Base-by-base conservation (phyloP, 2,113 vertebrate species). In the Rhinogobius similis region DNA sequence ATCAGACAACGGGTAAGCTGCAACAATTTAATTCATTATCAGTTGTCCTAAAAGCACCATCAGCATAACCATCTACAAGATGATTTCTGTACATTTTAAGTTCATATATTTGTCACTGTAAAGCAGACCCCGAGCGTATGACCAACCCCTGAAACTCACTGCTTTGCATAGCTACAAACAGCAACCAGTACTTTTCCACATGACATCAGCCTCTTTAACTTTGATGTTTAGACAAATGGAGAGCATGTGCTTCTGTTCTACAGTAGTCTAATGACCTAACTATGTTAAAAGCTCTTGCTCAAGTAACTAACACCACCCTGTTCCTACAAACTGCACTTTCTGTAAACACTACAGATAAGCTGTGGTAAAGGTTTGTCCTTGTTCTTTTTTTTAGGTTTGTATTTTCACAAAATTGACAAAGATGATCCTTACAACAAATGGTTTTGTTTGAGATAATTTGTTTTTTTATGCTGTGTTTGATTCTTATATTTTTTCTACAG, bases 1-100 rank as follows among this genome's bases (percentile, higher is more conserved):
- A 99, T 97, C 86, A 94, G 97, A 24, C 94, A 98, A 71, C 87
- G 94, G 91, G 97, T 99, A 86, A 95, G 95, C 62, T 20, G n/a
- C 58, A 29, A 55, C 1, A 18, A 48, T 48, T 20, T 20, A 1
- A 21, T 52, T 21, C 9, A 52, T 2, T 55, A 24, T 23, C 8
- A 8, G 10, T 52, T 23, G 21, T 52, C 8, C 21, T n/a, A 46
- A 18, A 20, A 20, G n/a, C n/a, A 10, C 9, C 20, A 23, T 12
- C 12, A 56, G 7, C 23, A 27, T 14, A 23, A 16, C 53, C 23
- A 14, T 58, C 29, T 27, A 55, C 10, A 26, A 3, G 9, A 26
- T 23, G 50, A 53, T 24, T 24, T 21, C 3, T 13, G 52, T 13
- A 3, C 12, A 53, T 23, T 3, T 23, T 53, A 1, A 3, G 1